Evolutionary conservation across 1,140 invertebrate genomes (phyloP), one percentile per base, ranked within the genome.

Genomic region (Zeugodacus cucurbitae): DNA sequence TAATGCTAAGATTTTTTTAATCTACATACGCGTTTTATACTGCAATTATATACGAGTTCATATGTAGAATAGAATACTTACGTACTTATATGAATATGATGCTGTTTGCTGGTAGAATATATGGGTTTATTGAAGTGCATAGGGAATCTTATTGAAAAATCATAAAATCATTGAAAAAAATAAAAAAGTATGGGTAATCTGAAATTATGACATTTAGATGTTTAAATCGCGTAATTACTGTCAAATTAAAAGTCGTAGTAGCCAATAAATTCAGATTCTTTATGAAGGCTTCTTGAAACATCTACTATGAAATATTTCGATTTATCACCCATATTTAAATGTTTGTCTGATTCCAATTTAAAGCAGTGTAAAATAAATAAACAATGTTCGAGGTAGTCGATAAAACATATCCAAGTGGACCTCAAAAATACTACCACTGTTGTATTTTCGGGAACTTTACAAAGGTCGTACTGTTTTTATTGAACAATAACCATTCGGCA

Each of bases 1-100:
- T 82, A 82, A 82, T 82, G 74, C 41, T 48, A 82, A 82, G 74
- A 82, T 82, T 82, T 82, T 82, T 82, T 82, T 82, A 82, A 82
- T 82, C 74, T 48, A 48, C 41, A 44, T 82, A 82, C 74, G 26
- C n/a, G 41, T 82, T 26, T 48, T 48, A 41, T 82, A 82, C 48
- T 82, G 22, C 74, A 48, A 82, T 20, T n/a, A 78, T 41, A 41
- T 41, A 78, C 10, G 10, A 22, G 34, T 22, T 20, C 32, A 32
- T 26, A 29, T 6, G 17, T 34, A 17, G 14, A 54, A n/a, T n/a
- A n/a, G 64, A 26, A 70, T 62, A 62, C n/a, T 26, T 67, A 67
- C 67, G 34, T 74, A 74, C 29, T 17, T 37, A 41, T 41, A 20
- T 74, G 67, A 41, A 74, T 37, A 5, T 74, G 32, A 32, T 14